Evolutionary conservation across 2,113 vertebrate genomes (phyloP), one percentile per base, ranked within the genome.

Genomic region (Thunnus maccoyii): DNA sequence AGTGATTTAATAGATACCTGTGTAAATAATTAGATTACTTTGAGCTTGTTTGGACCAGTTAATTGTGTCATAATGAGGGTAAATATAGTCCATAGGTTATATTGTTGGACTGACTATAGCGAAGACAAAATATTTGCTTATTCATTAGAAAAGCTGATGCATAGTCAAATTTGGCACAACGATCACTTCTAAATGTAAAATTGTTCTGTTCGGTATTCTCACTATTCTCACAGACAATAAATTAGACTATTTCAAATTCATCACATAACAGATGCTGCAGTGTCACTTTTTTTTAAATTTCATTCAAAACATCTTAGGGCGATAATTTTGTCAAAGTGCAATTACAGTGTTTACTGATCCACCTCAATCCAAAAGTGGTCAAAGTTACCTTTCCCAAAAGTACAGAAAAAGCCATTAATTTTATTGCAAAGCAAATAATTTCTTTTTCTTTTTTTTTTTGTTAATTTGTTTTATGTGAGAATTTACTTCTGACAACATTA

Each of bases 271-370:
- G 72, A 80, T 87, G 86, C 84, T 89, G 87, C 84, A 82, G 76
- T 84, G 79, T 83, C 66, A 69, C 78, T 80, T 81, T 85, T 89
- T 86, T 84, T 66, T 22, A 22, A 61, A 86, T 82, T 75, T 74
- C 55, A 72, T 77, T 25, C 27, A 78, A 83, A 83, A 70, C 36
- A 60, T 87, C 50, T 46, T 41, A 85, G 80, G 88, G 88, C 72
- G 74, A 80, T 80, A 68, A 88, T 75, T 80, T 76, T 87, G 55
- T 89, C 76, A 90, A 94, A 94, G 94, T 95, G 93, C 92, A 93
- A 94, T 95, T 94, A 94, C 88, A 84, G 76, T 83, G 83, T 88
- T 92, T 89, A 82, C 85, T 86, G 82, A 65, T 83, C 81, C 87
- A 88, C 83, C 76, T 89, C 79, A 86, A 76, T 72, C 75, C 76